Evolutionary conservation across 2,888 invertebrate genomes (phyloP).

Genomic region (Acanthococcus lagerstroemiae): DNA sequence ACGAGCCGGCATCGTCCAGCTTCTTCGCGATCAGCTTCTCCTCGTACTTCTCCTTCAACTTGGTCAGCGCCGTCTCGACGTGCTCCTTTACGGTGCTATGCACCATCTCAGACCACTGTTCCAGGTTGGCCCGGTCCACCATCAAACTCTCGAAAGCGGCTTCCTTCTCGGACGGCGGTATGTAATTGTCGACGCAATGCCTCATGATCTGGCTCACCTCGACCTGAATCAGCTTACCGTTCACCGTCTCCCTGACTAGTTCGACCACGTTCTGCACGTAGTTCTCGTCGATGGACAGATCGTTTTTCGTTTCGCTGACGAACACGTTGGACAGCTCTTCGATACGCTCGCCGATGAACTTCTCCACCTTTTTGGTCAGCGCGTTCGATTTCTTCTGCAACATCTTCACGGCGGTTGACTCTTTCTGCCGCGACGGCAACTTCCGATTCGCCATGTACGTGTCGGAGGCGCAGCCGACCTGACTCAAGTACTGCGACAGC

Average conservation of each 20-base stretch:
- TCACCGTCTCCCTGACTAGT: constrained; percentile 62
- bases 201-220: constrained; percentile 64
- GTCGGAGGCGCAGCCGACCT: constrained; percentile 4
- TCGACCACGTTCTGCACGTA: constrained; percentile 31
- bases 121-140: constrained; percentile 55
- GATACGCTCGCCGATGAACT: constrained; percentile 47
- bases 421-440: neutral
- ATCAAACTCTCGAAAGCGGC: constrained; percentile 32
- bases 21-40: constrained; percentile 52
- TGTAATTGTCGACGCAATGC: constrained; percentile 59
- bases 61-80: constrained; percentile 59
- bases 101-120: constrained; percentile 64
- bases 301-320: constrained; percentile 51
- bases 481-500: constrained; percentile 45
- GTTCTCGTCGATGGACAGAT: constrained; percentile 42
- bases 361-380: constrained; percentile 32
- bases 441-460: neutral
- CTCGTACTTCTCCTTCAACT: constrained; percentile 57
- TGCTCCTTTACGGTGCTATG: constrained; percentile 59
- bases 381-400: constrained; percentile 16
- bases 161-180: constrained; percentile 38
- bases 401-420: constrained; percentile 10
- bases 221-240: constrained; percentile 62
- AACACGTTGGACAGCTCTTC: constrained; percentile 59
- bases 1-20: constrained; percentile 36